Evolutionary conservation across 2,797 vertebrate species (phyloP).

Genomic region (Channallabes apus): DNA sequence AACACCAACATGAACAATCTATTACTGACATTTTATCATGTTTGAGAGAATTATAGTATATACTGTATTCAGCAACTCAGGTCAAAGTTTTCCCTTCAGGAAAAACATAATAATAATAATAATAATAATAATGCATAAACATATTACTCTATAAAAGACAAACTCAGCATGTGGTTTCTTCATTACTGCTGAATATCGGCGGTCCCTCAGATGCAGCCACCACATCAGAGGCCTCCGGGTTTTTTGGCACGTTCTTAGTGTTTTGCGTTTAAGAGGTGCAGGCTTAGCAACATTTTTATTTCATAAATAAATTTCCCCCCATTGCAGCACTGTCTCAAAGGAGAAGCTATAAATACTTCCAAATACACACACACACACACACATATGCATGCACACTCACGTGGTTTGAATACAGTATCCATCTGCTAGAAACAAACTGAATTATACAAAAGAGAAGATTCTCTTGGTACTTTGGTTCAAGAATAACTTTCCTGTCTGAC

Average conservation of each 20-base stretch:
- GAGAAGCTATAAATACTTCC: conserved; percentile 70
- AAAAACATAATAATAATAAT: conserved; percentile 61
- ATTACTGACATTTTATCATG: neutral
- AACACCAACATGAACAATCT: conserved; percentile 51
- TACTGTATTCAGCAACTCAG: conserved; percentile 35
- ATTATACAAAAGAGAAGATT: neutral
- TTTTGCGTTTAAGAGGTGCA: conserved; percentile 65
- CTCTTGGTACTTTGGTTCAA: conserved; percentile 4
- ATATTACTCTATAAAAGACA: conserved; percentile 77
- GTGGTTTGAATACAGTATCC: neutral
- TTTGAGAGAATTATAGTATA: neutral
- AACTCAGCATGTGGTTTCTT: conserved; percentile 69
- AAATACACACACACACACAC: conserved; percentile 68
- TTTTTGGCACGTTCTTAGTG: conserved; percentile 60
- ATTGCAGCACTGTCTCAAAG: conserved; percentile 69
- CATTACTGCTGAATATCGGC: conserved; percentile 62
- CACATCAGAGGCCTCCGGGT: conserved; percentile 47
- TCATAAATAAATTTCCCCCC: conserved; percentile 71
- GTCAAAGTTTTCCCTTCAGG: conserved; percentile 61
- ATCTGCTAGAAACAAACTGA: conserved; percentile 8
- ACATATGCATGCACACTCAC: conserved; percentile 45
- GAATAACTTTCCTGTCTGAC: conserved; percentile 21
- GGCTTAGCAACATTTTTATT: conserved; percentile 73
- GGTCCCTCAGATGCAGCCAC: conserved; percentile 68
- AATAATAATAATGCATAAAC: conserved; percentile 71